These are phyloP conservation scores for Ramphastos sulfuratus DNA, from an alignment of 2,113 vertebrate species.

Conservation along the genomic window DNA sequence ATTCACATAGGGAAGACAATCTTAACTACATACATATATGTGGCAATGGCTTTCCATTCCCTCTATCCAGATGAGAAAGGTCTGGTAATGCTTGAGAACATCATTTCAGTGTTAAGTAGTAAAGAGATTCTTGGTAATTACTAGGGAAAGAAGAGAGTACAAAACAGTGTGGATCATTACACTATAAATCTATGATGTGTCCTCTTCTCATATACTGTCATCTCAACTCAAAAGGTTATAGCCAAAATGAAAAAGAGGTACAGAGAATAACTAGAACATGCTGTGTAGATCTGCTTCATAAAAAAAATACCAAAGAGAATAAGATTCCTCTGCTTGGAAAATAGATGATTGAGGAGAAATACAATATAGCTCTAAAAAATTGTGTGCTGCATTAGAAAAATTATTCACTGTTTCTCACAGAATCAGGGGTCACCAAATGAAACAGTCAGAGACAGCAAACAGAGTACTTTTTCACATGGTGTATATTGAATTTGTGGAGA, in stretches of 20 bases:
- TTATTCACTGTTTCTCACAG: background rate
- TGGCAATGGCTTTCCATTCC: background rate
- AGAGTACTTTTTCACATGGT: background rate
- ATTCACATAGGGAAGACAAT: background rate
- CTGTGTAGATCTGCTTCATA: background rate
- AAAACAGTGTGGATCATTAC: background rate
- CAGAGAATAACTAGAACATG: conserved; percentile 19
- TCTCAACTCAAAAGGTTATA: conserved; percentile 1
- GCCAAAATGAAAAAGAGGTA: background rate
- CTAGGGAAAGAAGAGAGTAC: background rate
- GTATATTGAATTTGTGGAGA: background rate
- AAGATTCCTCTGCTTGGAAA: conserved; percentile 1
- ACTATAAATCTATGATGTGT: background rate
- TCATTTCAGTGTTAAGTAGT: background rate
- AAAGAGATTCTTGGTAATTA: background rate
- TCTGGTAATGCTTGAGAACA: background rate
- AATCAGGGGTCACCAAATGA: background rate
- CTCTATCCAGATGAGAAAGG: background rate
- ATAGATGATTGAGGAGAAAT: conserved; percentile 11
- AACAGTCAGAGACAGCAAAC: background rate
- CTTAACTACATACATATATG: background rate
- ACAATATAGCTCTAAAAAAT: background rate
- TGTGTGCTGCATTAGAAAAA: background rate
- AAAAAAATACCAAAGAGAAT: background rate
- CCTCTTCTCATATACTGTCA: background rate